phyloP scores from a whole-genome alignment of 2,797 vertebrate genomes.

The Leucoraja ocellata region DNA sequence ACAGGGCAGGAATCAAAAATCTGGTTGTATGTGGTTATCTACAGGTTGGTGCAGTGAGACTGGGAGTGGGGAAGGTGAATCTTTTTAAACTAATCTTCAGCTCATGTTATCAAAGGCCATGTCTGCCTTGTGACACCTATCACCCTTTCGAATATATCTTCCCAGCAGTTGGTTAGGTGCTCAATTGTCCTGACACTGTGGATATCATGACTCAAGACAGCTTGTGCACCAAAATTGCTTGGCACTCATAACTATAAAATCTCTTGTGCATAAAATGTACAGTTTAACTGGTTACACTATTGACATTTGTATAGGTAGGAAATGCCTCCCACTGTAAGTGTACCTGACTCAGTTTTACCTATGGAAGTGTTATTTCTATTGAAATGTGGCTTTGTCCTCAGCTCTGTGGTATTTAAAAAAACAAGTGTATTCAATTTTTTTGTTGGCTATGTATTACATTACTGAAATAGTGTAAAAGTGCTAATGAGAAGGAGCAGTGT shows the following conservation, averaged over 20 bases:
- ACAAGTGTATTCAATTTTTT: slow-evolving; percentile 32
- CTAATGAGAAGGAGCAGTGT: slow-evolving; percentile 34
- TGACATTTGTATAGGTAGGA: slow-evolving; percentile 30
- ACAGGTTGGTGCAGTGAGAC: too few relatives aligned
- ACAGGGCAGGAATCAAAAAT: neutral
- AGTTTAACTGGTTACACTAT: slow-evolving; percentile 32
- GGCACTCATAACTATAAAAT: slow-evolving; percentile 1
- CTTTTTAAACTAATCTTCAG: neutral
- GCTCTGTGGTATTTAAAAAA: slow-evolving; percentile 38
- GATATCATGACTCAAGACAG: slow-evolving; percentile 30
- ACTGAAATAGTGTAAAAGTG: slow-evolving; percentile 35
- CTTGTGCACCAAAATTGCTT: slow-evolving; percentile 11
- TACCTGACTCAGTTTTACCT: slow-evolving; percentile 14
- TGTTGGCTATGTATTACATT: slow-evolving; percentile 34
- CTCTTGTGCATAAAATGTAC: slow-evolving; percentile 36
- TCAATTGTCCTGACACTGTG: slow-evolving; percentile 24
- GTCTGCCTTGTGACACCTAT: neutral
- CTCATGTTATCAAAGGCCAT: neutral
- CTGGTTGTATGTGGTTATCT: neutral
- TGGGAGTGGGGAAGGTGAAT: neutral
- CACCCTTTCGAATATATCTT: neutral
- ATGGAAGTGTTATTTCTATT: slow-evolving; percentile 36
- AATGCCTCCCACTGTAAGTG: slow-evolving; percentile 10
- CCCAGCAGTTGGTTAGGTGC: neutral
- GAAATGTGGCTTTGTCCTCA: slow-evolving; percentile 38